Conservation (phyloP, 2,797 vertebrate genomes). For the Selene dorsalis region DNA sequence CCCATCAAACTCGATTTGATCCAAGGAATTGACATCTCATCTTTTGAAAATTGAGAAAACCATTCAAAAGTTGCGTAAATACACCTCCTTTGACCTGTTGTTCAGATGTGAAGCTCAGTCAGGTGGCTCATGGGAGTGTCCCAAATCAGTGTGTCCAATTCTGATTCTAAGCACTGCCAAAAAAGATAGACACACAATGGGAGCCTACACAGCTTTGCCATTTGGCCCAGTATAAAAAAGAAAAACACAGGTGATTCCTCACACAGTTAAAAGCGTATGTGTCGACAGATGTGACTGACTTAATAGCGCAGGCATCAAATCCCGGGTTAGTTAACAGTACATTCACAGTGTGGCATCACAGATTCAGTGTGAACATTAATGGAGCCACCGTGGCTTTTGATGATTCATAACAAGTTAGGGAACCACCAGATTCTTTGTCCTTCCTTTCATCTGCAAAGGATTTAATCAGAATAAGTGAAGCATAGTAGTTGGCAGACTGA, state of each 20-base stretch:
- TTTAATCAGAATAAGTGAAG: constrained; percentile 66
- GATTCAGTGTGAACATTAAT: constrained; percentile 31
- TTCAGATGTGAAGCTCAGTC: no score
- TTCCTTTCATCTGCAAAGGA: constrained; percentile 58
- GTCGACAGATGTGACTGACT: constrained; percentile 48
- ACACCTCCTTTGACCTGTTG: no score
- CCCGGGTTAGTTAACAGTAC: constrained; percentile 35
- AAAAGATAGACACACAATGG: no score
- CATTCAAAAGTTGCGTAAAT: no score
- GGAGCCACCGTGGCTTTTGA: constrained; percentile 42
- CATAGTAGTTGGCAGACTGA: constrained; percentile 46
- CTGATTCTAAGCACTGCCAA: no score
- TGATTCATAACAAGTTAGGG: constrained; percentile 52
- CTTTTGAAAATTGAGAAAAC: no score
- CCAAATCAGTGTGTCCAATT: no score
- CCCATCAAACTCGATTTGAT: no score
- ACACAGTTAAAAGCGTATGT: constrained; percentile 53
- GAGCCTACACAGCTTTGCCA: no score
- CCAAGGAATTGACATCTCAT: no score
- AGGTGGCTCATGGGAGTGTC: no score
- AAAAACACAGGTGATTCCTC: constrained; percentile 41
- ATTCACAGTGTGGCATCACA: constrained; percentile 22
- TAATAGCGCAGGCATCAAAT: constrained; percentile 31
- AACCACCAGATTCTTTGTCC: constrained; percentile 46
- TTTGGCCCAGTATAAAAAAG: background rate